phyloP scores from a whole-genome alignment of 2,113 vertebrate species.

The Podiceps cristatus region DNA sequence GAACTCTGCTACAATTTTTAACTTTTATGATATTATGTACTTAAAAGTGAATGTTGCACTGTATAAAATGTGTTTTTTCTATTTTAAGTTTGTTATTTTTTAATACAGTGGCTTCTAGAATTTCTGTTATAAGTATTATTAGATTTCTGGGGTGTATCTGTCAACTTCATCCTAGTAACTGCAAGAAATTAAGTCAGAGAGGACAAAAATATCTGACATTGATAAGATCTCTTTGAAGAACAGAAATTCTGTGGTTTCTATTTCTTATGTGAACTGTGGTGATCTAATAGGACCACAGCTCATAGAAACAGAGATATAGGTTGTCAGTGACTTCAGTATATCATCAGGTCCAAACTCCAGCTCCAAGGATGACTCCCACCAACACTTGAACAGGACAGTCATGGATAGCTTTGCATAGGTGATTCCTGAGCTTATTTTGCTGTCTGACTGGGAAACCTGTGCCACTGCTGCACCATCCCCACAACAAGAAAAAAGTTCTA shows the following conservation, averaged over 20 bases:
- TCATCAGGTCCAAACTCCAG: neutral
- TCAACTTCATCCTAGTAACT: neutral
- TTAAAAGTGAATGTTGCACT: neutral
- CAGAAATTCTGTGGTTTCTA: neutral
- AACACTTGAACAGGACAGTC: neutral
- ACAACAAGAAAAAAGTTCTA: neutral
- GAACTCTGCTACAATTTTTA: neutral
- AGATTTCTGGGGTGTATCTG: neutral
- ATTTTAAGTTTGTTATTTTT: neutral
- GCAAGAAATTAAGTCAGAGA: neutral
- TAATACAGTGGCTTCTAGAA: neutral
- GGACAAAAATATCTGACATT: neutral
- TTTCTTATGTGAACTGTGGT: neutral
- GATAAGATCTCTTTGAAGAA: neutral
- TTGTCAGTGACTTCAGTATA: neutral
- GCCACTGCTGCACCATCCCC: neutral
- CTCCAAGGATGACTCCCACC: neutral
- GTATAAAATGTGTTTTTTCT: neutral
- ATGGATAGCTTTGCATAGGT: neutral
- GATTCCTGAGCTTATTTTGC: neutral
- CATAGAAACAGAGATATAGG: neutral
- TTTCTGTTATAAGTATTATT: neutral
- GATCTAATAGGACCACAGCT: neutral
- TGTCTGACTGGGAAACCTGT: neutral
- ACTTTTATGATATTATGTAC: neutral